phyloP scores from a whole-genome alignment of 1,140 invertebrate genomes.

The Anthonomus grandis region DNA sequence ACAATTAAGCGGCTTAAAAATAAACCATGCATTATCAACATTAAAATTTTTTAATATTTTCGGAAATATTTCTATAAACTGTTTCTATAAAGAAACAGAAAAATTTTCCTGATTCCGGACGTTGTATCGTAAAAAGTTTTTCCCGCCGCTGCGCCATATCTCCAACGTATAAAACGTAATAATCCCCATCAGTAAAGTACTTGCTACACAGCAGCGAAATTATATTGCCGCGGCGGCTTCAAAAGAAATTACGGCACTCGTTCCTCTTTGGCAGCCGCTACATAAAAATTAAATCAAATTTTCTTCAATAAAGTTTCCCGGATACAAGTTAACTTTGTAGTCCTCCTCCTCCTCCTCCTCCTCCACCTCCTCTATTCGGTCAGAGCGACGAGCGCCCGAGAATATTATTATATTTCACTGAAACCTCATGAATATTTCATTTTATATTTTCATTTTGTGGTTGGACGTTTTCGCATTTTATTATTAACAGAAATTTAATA shows the following conservation, averaged over 20 bases:
- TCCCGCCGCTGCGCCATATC: conserved; percentile 36
- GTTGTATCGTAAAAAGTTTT: conserved; percentile 37
- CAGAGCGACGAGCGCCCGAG: too few relatives aligned
- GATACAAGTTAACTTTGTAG: conserved; percentile 46
- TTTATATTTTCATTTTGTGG: too few relatives aligned
- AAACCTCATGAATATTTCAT: conserved; percentile 32
- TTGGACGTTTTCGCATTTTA: conserved; percentile 28
- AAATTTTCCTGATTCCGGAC: conserved; percentile 41
- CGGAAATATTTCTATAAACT: too few relatives aligned
- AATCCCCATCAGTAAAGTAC: conserved; percentile 41
- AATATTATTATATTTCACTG: conserved; percentile 33
- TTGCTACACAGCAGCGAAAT: conserved; percentile 46
- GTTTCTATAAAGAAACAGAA: too few relatives aligned
- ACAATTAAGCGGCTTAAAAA: too few relatives aligned
- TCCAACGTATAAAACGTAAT: conserved; percentile 46
- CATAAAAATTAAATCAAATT: conserved; percentile 50
- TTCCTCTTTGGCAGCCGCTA: conserved; percentile 46
- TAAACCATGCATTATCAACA: too few relatives aligned
- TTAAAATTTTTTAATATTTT: too few relatives aligned
- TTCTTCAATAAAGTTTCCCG: conserved; percentile 49
- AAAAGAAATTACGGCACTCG: conserved; percentile 50
- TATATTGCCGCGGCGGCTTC: conserved; percentile 48
- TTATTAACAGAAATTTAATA: conserved; percentile 21
- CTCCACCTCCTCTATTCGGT: too few relatives aligned
- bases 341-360: too few relatives aligned